These are phyloP conservation scores for Hyposmocoma kahamanoa DNA, from an alignment of 1,140 invertebrate species.

Conservation along the genomic window DNA sequence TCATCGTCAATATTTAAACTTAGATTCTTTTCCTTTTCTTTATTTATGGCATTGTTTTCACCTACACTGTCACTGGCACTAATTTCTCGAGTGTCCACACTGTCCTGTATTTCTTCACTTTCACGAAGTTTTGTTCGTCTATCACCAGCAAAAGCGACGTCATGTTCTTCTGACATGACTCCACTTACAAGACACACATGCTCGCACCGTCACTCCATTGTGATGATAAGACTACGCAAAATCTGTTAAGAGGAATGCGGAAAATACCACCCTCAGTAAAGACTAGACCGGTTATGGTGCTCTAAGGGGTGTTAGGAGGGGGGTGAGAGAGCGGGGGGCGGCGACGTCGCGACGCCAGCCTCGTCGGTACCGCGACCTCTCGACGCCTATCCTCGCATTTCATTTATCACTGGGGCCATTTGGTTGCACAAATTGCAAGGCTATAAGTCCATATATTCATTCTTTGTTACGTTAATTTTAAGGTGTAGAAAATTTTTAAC, in stretches of 20 bases:
- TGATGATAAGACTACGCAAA: not conserved
- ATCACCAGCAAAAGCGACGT: slow-evolving; percentile 16
- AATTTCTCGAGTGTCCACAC: slow-evolving; percentile 19
- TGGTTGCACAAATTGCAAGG: too few relatives aligned
- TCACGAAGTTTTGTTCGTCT: slow-evolving; percentile 27
- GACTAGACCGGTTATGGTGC: not conserved
- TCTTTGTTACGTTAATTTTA: too few relatives aligned
- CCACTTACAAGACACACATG: not conserved
- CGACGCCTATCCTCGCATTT: too few relatives aligned
- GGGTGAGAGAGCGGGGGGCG: slow-evolving; percentile 20
- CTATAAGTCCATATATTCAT: too few relatives aligned
- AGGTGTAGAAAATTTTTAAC: too few relatives aligned
- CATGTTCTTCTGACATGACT: slow-evolving; percentile 67
- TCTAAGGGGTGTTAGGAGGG: slow-evolving; percentile 8
- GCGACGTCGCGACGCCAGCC: slow-evolving; percentile 62
- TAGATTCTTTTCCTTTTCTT: slow-evolving; percentile 24
- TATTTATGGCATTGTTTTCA: slow-evolving; percentile 27
- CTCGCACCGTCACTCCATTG: not conserved
- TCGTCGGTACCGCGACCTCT: slow-evolving; percentile 53
- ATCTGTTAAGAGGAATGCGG: not conserved
- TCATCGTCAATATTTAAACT: too few relatives aligned
- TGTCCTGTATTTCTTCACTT: slow-evolving; percentile 13
- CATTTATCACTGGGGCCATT: too few relatives aligned
- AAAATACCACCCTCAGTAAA: too few relatives aligned
- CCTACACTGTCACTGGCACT: slow-evolving; percentile 32